phyloP scores from a whole-genome alignment of 92 coral and sea anemone genomes.

The Parazoanthus swiftii region DNA sequence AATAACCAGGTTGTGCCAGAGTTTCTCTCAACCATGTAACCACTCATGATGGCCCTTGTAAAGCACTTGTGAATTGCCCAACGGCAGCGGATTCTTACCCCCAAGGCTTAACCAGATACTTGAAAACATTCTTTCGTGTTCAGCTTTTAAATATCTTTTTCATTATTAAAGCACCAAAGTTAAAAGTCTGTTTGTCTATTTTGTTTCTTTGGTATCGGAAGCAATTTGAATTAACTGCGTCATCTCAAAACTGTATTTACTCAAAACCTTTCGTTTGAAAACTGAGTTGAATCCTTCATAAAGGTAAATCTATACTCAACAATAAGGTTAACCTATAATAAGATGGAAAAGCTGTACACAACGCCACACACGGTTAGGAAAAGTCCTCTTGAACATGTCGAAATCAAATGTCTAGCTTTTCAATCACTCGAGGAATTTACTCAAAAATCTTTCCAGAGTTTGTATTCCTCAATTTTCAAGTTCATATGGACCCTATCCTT shows the following conservation, averaged over 20 bases:
- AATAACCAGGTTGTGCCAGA: neutral
- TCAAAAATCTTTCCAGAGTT: neutral
- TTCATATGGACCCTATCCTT: too few species aligned
- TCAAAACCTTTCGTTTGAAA: neutral
- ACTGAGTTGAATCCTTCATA: too few species aligned
- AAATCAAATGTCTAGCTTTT: neutral
- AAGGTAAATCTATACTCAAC: neutral
- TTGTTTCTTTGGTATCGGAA: neutral
- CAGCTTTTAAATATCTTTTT: too few species aligned
- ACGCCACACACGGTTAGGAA: neutral
- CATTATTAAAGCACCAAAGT: neutral
- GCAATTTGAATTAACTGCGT: neutral
- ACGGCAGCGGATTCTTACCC: neutral
- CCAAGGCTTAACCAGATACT: neutral
- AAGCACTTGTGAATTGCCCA: neutral
- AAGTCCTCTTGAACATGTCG: neutral
- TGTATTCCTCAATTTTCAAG: neutral
- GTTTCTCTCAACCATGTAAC: neutral
- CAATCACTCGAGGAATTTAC: neutral
- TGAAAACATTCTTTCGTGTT: too few species aligned
- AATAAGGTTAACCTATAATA: too few species aligned
- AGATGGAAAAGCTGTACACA: too few species aligned
- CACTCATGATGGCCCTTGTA: neutral
- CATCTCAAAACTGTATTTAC: neutral
- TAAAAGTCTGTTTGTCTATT: neutral